Evolutionary conservation across 2,113 vertebrate species (phyloP), one percentile per base, ranked within the genome.

Genomic region (Istiophorus platypterus): DNA sequence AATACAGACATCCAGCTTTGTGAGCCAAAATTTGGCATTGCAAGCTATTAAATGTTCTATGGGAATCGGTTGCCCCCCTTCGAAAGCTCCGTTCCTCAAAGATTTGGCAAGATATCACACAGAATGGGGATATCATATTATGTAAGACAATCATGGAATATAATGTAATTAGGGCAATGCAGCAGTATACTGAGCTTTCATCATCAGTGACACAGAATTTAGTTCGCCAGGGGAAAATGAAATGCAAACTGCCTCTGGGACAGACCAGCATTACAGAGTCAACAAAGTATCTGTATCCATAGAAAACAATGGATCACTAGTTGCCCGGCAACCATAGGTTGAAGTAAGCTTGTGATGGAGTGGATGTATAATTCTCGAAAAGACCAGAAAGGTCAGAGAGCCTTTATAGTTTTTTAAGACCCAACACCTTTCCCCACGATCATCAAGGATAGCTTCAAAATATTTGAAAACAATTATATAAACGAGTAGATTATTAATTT

Each of bases 111-210:
- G 72, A 82, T 77, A 90, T 92, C 87, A 91, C 51, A 91, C 42
- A 90, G 75, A 92, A 84, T 81, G 56, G 65, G 86, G 83, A 85
- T 87, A 85, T 75, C 59, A 68, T 71, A 74, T 92, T 91, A 91
- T 63, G 69, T 89, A 92, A 93, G 72, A 64, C 52, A 80, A 85
- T 62, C 64, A 72, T 70, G 70, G 67, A 75, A 73, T 86, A 82
- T 66, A 72, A 81, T 88, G 88, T 89, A 91, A 93, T 84, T 92
- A 87, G 90, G 88, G 85, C 82, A 88, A 76, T 90, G 88, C 88
- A 87, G 86, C 79, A 88, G 68, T 72, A 24, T 67, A 72, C 56
- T 68, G 70, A n/a, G 85, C 65, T 84, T 90, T 92, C 81, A 88
- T 84, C 77, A 84, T 77, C 69, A 65, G 71, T 85, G 76, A 73